Base-by-base conservation (phyloP, 2,797 vertebrate genomes). In the Microchirus variegatus region DNA sequence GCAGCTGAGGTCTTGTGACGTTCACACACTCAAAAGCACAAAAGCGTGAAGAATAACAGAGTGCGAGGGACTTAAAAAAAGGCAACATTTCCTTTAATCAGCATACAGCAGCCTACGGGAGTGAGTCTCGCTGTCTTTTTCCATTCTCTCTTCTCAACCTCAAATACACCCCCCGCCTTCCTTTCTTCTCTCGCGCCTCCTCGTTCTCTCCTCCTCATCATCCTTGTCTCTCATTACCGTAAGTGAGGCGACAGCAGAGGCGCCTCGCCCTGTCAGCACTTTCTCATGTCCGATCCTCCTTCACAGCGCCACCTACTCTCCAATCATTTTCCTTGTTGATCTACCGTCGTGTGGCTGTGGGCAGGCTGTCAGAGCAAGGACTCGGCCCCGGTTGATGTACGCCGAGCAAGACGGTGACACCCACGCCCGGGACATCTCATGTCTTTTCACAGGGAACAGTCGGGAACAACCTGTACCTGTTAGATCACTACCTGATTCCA, bases 321-420 rank as follows among this genome's bases (percentile, higher is more conserved):
- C 48, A 13, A 67, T 80, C 73, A 63, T 83, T 85, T 82, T 61
- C 65, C 49, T 46, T 46, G 77, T 56, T 82, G 80, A 84, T 80
- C 70, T 78, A 73, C 73, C 19, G 40, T 78, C 40, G 44, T 5
- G 16, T 65, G 63, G 73, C 79, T 83, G 80, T 73, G 74, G 36
- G 50, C n/a, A 49, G 59, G 70, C 72, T 83, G 82, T 76, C 87
- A 79, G 73, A 81, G 78, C 83, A 81, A 85, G 85, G 82, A 80
- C 81, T 80, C 65, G 47, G 43, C 52, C 52, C 3, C 3, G 49
- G 22, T 22, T 71, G 82, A 87, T 78, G 83, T 59, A 78, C 19
- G 61, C 57, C 14, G 62, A 65, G 59, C 62, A 67, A 78, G 83
- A 83, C 84, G 75, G 75, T 47, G 62, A 70, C 73, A 53, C 64